Base-by-base conservation (phyloP, 2,113 vertebrate genomes). In the Oophaga pumilio region DNA sequence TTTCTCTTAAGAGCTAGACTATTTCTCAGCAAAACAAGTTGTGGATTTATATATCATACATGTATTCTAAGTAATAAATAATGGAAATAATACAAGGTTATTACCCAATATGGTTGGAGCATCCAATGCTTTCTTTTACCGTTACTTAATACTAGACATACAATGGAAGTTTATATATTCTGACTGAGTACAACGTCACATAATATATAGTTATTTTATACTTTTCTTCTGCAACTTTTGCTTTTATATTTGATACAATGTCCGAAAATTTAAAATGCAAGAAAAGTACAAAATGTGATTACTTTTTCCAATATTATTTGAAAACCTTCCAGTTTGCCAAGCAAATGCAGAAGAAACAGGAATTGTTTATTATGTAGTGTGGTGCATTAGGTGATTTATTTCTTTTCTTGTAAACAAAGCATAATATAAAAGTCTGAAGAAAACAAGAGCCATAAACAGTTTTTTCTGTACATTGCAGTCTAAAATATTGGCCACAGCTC, bases 381-480 rank as follows among this genome's bases (percentile, higher is more conserved):
- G 14, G 33, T 62, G 56, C 20, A 20, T 81, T 81, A 18, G 5
- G 57, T 84, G 68, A 64, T 82, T 64, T 66, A 82, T 85, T 62
- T 60, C 49, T 50, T 85, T 22, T 60, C 57, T 74, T 74, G 17
- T 22, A 50, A 24, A 56, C 71, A 18, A 85, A 85, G 56, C 11
- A 76, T 50, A 85, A 85, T 76, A 71, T 77, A 85, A 49, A 77
- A 28, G 76, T 76, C 14, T 74, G 73, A 52, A 77, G 43, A 59
- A 64, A 77, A 76, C 60, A 77, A 43, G 28, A 82, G 20, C 18
- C 62, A 49, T 66, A 77, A 22, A 50, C 22, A 24, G 62, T 76
- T 76, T 74, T 85, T 77, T 28, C 73, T 85, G 73, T 18, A 62
- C 43, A 76, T 50, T 64, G 56, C 73, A 52, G 57, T 60, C 73